Conservation (phyloP, 2,113 vertebrate species). For the Oreochromis tanganicae region DNA sequence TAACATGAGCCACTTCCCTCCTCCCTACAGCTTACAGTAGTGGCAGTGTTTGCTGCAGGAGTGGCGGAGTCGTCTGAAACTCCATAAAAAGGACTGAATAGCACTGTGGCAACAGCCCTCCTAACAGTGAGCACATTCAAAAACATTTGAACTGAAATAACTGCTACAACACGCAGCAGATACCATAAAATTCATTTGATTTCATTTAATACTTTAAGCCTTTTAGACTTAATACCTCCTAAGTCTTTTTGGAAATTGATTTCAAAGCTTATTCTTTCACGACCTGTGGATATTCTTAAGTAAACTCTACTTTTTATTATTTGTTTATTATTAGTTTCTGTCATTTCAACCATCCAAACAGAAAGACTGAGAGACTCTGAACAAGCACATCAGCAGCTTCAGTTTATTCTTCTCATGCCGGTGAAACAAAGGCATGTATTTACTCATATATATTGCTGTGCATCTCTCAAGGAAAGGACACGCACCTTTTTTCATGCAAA, state of each 20-base stretch:
- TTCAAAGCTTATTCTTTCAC: background rate
- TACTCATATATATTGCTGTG: background rate
- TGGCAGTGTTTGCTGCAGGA: background rate
- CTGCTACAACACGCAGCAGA: background rate
- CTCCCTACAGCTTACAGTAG: background rate
- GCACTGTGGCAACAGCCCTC: background rate
- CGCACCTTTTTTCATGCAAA: background rate
- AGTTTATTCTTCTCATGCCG: background rate
- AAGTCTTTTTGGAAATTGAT: background rate
- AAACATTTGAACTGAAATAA: background rate
- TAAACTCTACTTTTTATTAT: background rate
- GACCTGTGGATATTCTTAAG: background rate
- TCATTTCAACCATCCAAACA: background rate
- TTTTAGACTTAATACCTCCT: background rate
- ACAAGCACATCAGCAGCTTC: background rate
- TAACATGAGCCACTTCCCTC: background rate
- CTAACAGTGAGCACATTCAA: background rate
- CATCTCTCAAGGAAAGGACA: background rate
- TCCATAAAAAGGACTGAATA: background rate
- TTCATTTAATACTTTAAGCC: background rate
- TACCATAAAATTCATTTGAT: background rate
- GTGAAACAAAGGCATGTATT: background rate
- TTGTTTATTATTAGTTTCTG: background rate
- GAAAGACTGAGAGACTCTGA: background rate
- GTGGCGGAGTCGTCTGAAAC: background rate